phyloP scores from a whole-genome alignment of 2,888 invertebrate species.

The Alloscopus bannaensis region DNA sequence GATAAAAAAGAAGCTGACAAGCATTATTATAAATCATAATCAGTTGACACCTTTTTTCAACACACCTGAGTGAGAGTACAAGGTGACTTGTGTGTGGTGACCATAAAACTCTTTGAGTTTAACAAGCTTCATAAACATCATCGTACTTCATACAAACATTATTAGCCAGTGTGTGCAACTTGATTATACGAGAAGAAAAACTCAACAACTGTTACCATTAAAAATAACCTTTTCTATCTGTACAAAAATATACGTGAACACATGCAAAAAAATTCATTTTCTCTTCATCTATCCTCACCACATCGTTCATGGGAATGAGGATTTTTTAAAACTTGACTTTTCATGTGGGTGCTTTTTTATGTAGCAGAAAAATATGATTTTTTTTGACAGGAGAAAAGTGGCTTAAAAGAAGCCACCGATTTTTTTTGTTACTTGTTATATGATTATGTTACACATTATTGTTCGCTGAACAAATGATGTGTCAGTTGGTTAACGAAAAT shows the following conservation, averaged over 20 bases:
- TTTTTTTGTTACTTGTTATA: constrained; percentile 5
- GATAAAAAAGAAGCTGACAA: constrained; percentile 26
- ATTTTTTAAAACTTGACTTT: not conserved
- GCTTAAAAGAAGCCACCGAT: constrained; percentile 13
- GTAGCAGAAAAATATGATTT: too few relatives aligned
- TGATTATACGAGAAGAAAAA: too few relatives aligned
- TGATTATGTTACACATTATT: too few relatives aligned
- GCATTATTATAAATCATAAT: constrained; percentile 46
- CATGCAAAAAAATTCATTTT: not conserved
- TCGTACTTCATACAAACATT: not conserved
- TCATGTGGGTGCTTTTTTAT: too few relatives aligned
- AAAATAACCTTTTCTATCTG: constrained; percentile 5
- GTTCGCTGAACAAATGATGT: too few relatives aligned
- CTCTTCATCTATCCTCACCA: not conserved
- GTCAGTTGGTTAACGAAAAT: too few relatives aligned
- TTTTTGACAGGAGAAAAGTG: not conserved
- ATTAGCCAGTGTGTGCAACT: not conserved
- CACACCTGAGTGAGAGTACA: too few relatives aligned
- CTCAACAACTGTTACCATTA: constrained; percentile 11
- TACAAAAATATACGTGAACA: constrained; percentile 4
- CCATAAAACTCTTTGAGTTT: constrained; percentile 25
- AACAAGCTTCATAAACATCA: not conserved
- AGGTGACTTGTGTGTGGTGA: too few relatives aligned
- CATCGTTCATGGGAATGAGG: not conserved
- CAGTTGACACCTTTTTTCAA: constrained; percentile 36